These are phyloP conservation scores for Erpobdella octoculata DNA, from an alignment of 2,888 invertebrate genomes.

Conservation along the genomic window DNA sequence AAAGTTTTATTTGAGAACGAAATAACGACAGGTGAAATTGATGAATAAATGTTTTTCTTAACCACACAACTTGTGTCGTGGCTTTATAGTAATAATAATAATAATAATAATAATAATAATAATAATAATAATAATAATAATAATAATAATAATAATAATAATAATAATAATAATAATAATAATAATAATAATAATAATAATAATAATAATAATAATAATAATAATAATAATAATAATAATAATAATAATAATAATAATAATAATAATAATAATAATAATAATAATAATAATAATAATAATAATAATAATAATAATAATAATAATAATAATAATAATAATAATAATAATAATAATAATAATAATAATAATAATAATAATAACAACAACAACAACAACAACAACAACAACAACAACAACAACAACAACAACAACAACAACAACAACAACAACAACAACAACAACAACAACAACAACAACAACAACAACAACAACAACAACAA, in stretches of 20 bases:
- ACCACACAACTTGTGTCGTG: too few species aligned
- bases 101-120: neutral
- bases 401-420: neutral
- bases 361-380: neutral
- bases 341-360: neutral
- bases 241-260: neutral
- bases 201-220: neutral
- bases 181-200: neutral
- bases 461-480: neutral
- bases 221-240: neutral
- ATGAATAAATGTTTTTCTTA: too few species aligned
- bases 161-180: neutral
- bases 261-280: neutral
- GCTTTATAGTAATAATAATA: neutral
- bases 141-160: neutral
- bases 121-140: neutral
- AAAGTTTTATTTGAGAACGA: too few species aligned
- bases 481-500: too few species aligned
- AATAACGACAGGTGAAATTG: too few species aligned
- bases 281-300: neutral
- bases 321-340: neutral
- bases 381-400: neutral
- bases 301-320: constrained; percentile 4
- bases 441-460: neutral
- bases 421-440: neutral